Evolutionary conservation across 1,140 invertebrate genomes (phyloP).

Genomic region (Heliconius hermathena): DNA sequence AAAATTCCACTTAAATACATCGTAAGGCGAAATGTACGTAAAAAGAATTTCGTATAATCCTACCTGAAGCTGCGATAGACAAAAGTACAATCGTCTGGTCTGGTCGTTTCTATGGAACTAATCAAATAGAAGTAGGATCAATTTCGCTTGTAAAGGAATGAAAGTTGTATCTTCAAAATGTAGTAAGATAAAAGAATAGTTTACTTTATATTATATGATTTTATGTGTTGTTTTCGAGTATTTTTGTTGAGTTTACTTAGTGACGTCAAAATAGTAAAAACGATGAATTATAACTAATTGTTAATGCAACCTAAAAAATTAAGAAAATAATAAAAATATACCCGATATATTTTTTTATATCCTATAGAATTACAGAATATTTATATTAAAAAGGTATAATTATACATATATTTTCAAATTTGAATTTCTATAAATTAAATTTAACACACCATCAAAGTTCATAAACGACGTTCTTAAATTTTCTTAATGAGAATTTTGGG

Average conservation of each 20-base stretch:
- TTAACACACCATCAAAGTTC: constrained; percentile 48
- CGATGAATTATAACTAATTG: too few relatives aligned
- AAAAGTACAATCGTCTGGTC: constrained; percentile 26
- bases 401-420: background rate
- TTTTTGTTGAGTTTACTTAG: background rate
- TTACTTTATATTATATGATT: constrained; percentile 1
- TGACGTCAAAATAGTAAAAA: too few relatives aligned
- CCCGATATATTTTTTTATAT: too few relatives aligned
- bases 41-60: constrained; percentile 28
- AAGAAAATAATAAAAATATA: background rate
- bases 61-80: constrained; percentile 27
- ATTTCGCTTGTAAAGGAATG: constrained; percentile 38
- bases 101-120: constrained; percentile 33
- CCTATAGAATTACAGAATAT: too few relatives aligned
- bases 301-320: too few relatives aligned
- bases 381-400: background rate
- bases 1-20: constrained; percentile 24
- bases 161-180: constrained; percentile 22
- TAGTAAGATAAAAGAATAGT: constrained; percentile 19
- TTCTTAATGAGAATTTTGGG: constrained; percentile 57
- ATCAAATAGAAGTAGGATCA: constrained; percentile 38
- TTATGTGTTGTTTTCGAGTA: background rate
- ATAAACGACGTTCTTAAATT: constrained; percentile 49
- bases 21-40: constrained; percentile 17
- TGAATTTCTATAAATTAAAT: constrained; percentile 39